These are phyloP conservation scores for Megalurothrips usitatus DNA, from an alignment of 2,888 invertebrate genomes.

Conservation along the genomic window DNA sequence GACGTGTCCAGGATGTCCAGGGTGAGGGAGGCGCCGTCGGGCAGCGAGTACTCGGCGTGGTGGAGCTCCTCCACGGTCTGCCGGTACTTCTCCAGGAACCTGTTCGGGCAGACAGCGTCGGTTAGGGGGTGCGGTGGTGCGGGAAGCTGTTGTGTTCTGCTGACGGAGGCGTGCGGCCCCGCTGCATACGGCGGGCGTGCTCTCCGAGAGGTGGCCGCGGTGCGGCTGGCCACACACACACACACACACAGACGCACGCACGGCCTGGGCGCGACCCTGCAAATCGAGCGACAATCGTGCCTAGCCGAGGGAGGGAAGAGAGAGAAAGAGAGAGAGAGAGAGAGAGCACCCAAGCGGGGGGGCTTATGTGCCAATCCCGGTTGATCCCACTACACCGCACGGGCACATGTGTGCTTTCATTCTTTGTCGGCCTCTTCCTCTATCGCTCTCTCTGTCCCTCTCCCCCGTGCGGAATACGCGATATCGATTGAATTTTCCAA, in stretches of 20 bases:
- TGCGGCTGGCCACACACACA: too few species aligned
- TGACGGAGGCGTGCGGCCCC: too few species aligned
- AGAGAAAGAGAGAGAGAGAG: background rate
- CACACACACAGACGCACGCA: background rate
- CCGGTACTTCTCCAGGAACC: slow-evolving; percentile 54
- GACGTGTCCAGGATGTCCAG: slow-evolving; percentile 57
- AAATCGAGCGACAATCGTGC: background rate
- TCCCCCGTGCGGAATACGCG: background rate
- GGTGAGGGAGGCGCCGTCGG: slow-evolving; percentile 44
- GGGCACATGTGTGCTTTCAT: background rate
- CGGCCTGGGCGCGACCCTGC: background rate
- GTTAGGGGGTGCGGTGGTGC: too few species aligned
- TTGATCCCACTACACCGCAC: too few species aligned
- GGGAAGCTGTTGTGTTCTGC: too few species aligned
- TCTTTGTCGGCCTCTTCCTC: background rate
- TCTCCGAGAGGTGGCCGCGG: too few species aligned
- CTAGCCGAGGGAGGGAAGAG: background rate
- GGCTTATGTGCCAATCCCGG: too few species aligned
- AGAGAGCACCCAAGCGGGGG: too few species aligned
- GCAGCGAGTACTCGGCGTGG: slow-evolving; percentile 45
- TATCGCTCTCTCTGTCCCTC: background rate
- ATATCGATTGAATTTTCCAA: background rate
- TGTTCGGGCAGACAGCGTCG: background rate
- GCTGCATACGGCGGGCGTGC: too few species aligned
- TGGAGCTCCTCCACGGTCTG: slow-evolving; percentile 63